Evolutionary conservation across 2,797 vertebrate species (phyloP).

Genomic region (Poeciliopsis infans): DNA sequence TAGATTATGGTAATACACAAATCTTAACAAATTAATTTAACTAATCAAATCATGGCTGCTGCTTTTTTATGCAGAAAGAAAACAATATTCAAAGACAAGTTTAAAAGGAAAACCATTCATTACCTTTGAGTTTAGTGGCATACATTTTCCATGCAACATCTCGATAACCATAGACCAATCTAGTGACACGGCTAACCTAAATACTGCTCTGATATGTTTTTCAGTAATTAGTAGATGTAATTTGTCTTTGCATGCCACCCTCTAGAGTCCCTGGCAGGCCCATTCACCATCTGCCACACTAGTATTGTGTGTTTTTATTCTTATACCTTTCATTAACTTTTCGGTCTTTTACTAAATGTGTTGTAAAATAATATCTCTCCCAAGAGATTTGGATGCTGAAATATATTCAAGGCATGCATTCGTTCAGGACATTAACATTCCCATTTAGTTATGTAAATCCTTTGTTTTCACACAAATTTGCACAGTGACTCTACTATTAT

Average conservation of each 20-base stretch:
- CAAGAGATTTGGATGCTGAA: conserved; percentile 11
- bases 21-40: not conserved
- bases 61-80: not conserved
- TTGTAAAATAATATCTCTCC: conserved; percentile 3
- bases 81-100: not conserved
- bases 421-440: not conserved
- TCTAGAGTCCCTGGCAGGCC: conserved; percentile 63
- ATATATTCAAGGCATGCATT: not conserved
- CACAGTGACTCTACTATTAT: conserved; percentile 10
- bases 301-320: conserved; percentile 15
- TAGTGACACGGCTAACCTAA: conserved; percentile 57
- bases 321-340: not conserved
- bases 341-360: conserved; percentile 1
- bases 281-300: conserved; percentile 70
- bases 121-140: conserved; percentile 27
- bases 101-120: not conserved
- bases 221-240: conserved; percentile 63
- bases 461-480: conserved; percentile 1
- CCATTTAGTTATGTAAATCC: not conserved
- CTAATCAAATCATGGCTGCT: not conserved
- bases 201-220: conserved; percentile 31
- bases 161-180: conserved; percentile 50
- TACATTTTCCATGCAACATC: conserved; percentile 64
- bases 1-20: not conserved
- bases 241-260: conserved; percentile 52